Evolutionary conservation across 1,140 invertebrate genomes (phyloP), one percentile per base, ranked within the genome.

Genomic region (Lasioglossum albipes): DNA sequence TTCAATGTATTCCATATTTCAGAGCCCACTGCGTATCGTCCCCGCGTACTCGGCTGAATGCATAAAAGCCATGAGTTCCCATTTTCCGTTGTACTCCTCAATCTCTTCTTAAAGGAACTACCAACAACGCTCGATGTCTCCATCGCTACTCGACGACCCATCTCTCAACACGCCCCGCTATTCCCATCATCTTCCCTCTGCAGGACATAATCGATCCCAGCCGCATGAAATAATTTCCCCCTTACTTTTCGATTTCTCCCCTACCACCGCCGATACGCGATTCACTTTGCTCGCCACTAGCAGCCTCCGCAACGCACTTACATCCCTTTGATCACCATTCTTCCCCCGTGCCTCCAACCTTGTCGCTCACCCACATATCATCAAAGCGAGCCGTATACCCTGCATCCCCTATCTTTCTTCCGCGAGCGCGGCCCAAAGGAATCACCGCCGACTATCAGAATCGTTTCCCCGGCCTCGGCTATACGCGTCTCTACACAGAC

Each of bases 1-100:
- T 62, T 54, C 73, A 64, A 69, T 64, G 49, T 52, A 74, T 62
- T 45, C 41, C 61, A 76, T 81, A 66, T 75, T 62, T 27, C 75
- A 3, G 10, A 49, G 22, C 75, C n/a, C 2, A 18, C 41, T 22
- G 31, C 75, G 13, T 71, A 71, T 79, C 59, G n/a, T 79, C 59
- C 41, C 36, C 27, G 27, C 54, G 4, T 49, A 59, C 64, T 49
- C 59, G n/a, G 7, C 42, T 20, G 57, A 62, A 16, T 27, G 45
- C 45, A 52, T 64, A 52, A 54, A 64, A 78, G 70, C 59, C 42
- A 52, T 7, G 68, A 78, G 7, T 10, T n/a, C 31, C 16, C 52
- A 16, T 54, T 20, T 20, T 16, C 2, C 52, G 9, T 49, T 20
- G 13, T 20, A 9, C 45, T 16, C 13, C 52, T 13, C 52, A 2